Conservation (phyloP, 2,113 vertebrate species). For the Cinclus mexicanus region DNA sequence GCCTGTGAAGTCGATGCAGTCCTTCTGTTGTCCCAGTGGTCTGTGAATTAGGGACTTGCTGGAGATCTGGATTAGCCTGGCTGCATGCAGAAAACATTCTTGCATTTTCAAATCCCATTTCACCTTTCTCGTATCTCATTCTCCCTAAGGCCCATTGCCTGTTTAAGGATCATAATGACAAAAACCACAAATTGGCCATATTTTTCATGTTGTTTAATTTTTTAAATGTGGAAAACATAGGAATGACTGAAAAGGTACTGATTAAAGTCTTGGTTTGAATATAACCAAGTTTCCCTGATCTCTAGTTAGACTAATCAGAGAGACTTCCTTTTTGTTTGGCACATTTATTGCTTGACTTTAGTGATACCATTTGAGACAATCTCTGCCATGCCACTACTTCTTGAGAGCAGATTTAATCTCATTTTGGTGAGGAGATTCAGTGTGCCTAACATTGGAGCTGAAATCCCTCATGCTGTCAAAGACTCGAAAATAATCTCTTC, state of each 20-base stretch:
- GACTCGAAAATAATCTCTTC: slow-evolving; percentile 38
- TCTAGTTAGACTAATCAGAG: not conserved
- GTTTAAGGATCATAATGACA: not conserved
- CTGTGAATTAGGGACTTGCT: not conserved
- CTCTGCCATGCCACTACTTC: not conserved
- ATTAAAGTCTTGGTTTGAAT: not conserved
- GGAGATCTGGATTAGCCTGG: not conserved
- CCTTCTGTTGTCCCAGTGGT: not conserved
- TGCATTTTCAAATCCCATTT: not conserved
- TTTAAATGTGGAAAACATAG: not conserved
- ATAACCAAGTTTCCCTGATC: not conserved
- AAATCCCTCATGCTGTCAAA: slow-evolving; percentile 26
- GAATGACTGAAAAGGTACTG: not conserved
- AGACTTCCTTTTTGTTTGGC: not conserved
- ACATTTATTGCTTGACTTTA: not conserved
- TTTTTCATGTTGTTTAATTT: not conserved
- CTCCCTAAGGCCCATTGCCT: not conserved
- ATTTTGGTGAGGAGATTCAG: not conserved
- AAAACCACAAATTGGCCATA: not conserved
- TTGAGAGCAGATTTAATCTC: slow-evolving; percentile 1
- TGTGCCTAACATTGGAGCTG: not conserved
- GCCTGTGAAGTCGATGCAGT: not conserved
- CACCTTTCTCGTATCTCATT: not conserved
- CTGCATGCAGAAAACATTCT: not conserved
- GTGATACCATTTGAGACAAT: not conserved